Conservation (phyloP, 2,888 invertebrate genomes). For the Endomychus coccineus region DNA sequence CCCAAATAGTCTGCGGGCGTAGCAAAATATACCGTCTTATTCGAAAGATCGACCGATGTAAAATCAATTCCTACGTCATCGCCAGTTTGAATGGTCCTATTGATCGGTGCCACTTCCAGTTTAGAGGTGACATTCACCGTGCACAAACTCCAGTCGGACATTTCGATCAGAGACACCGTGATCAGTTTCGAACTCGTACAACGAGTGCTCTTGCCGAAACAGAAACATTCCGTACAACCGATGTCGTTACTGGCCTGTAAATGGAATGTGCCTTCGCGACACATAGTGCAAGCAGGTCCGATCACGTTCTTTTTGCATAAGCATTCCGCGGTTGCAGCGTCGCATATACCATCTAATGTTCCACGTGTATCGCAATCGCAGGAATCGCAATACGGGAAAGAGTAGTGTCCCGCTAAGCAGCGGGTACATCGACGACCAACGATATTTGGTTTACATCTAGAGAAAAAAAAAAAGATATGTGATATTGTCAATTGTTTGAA, state of each 20-base stretch:
- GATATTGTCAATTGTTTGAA: no score
- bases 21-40: slow-evolving; percentile 61
- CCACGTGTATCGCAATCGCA: slow-evolving; percentile 80
- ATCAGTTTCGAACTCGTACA: slow-evolving; percentile 73
- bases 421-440: slow-evolving; percentile 84
- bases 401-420: slow-evolving; percentile 75
- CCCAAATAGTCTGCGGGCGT: slow-evolving; percentile 68
- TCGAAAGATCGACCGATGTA: slow-evolving; percentile 36
- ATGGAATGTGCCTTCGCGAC: slow-evolving; percentile 85
- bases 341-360: slow-evolving; percentile 80
- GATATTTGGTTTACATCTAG: slow-evolving; percentile 75
- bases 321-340: slow-evolving; percentile 46
- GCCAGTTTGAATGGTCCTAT: slow-evolving; percentile 24
- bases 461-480: slow-evolving; percentile 20
- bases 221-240: slow-evolving; percentile 96
- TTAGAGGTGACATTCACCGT: slow-evolving; percentile 42
- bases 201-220: slow-evolving; percentile 85
- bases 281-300: slow-evolving; percentile 75
- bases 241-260: slow-evolving; percentile 74
- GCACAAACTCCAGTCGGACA: slow-evolving; percentile 57
- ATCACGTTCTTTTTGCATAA: slow-evolving; percentile 50
- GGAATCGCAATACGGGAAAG: slow-evolving; percentile 80
- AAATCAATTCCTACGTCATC: slow-evolving; percentile 51
- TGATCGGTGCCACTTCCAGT: slow-evolving; percentile 30
- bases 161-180: slow-evolving; percentile 52